phyloP scores from a whole-genome alignment of 2,113 vertebrate species.

The Lichenostomus cassidix region DNA sequence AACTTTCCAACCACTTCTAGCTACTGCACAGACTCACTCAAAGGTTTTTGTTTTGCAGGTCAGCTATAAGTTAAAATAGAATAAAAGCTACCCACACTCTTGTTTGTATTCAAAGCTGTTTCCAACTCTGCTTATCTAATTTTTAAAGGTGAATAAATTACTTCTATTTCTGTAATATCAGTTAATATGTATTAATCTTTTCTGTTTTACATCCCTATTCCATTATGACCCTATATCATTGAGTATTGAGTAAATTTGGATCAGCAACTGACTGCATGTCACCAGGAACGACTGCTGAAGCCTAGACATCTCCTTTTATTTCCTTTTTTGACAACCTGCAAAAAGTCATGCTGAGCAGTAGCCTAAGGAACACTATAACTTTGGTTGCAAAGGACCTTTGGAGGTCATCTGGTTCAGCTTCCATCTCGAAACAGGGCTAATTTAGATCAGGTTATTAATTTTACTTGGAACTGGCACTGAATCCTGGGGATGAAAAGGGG shows the following conservation, averaged over 20 bases:
- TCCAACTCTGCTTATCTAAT: neutral
- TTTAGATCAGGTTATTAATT: neutral
- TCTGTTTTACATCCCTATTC: neutral
- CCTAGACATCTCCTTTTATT: neutral
- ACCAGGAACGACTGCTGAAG: neutral
- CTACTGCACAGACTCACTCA: too few relatives aligned
- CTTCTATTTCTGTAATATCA: neutral
- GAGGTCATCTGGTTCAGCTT: neutral
- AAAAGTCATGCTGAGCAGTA: neutral
- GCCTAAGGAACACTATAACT: neutral
- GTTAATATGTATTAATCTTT: neutral
- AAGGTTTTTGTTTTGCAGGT: neutral
- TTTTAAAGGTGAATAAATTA: neutral
- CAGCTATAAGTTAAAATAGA: neutral
- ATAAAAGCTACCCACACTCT: accelerated
- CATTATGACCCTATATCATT: neutral
- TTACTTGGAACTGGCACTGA: neutral
- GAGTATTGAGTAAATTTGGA: neutral
- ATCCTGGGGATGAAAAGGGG: neutral
- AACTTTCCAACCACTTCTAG: neutral
- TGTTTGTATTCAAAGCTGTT: neutral
- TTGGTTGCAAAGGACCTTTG: neutral
- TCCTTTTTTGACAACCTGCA: neutral
- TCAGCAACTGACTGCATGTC: neutral
- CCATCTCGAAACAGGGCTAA: neutral